A percentile compares a stretch with the other conserved stretches of the same genome.
Evolutionary conservation across 2,797 vertebrate genomes (phyloP).

Genomic region (Megaceryle alcyon): DNA sequence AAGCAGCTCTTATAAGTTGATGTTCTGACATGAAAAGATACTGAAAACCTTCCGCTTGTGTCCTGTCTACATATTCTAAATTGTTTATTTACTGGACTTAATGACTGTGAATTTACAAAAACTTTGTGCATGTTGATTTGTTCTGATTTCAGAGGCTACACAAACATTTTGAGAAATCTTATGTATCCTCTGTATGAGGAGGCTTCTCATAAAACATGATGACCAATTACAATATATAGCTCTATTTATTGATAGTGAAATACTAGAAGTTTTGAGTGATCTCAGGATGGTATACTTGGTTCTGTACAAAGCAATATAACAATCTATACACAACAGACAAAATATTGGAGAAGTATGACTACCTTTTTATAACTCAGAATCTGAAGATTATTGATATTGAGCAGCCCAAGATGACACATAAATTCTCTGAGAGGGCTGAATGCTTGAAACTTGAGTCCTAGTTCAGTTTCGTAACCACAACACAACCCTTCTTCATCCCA

Average conservation of each 20-base stretch:
- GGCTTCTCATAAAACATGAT: neutral
- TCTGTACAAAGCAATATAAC: neutral
- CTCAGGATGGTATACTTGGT: neutral
- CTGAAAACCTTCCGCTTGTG: neutral
- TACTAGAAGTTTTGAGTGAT: neutral
- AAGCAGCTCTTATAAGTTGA: rapidly evolving
- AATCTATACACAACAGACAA: neutral
- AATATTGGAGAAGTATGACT: neutral
- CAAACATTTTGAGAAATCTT: neutral
- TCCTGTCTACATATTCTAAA: neutral
- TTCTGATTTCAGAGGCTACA: neutral
- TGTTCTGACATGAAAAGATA: neutral
- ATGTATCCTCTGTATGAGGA: neutral
- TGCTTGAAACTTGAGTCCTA: neutral
- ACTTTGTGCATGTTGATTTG: neutral
- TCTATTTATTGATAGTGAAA: neutral
- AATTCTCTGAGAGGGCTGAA: neutral
- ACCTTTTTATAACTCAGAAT: neutral
- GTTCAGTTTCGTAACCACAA: neutral
- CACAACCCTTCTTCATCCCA: neutral
- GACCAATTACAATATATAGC: neutral
- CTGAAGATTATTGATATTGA: neutral
- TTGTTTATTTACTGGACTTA: neutral
- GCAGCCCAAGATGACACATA: neutral
- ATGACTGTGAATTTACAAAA: neutral